These are phyloP conservation scores for Salarias fasciatus DNA, from an alignment of 2,797 vertebrate species.

Conservation along the genomic window DNA sequence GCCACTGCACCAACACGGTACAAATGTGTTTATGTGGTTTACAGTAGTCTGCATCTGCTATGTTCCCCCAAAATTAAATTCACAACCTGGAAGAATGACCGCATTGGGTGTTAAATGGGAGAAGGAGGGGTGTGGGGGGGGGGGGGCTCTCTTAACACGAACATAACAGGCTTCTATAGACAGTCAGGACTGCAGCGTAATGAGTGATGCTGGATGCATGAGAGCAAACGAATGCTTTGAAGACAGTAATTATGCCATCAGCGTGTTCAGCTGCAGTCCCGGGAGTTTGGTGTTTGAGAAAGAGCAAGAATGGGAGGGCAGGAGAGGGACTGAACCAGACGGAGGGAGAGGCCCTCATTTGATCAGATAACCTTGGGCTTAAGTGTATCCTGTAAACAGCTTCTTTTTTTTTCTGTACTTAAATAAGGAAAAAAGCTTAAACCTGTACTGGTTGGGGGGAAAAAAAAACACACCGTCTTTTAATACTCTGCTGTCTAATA, in stretches of 20 bases:
- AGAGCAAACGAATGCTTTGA: constrained; percentile 58
- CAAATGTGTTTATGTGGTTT: constrained; percentile 35
- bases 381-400: constrained; percentile 46
- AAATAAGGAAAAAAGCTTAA: constrained; percentile 12
- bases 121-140: constrained; percentile 10
- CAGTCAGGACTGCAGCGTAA: constrained; percentile 37
- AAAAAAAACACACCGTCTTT: constrained; percentile 33
- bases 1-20: constrained; percentile 24
- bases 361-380: constrained; percentile 56
- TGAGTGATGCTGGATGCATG: constrained; percentile 35
- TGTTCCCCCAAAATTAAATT: constrained; percentile 48
- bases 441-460: constrained; percentile 1
- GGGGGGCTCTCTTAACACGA: constrained; percentile 21
- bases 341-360: constrained; percentile 39
- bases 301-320: constrained; percentile 13
- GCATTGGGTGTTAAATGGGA: constrained; percentile 13
- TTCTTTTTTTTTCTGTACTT: constrained; percentile 43
- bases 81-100: constrained; percentile 32
- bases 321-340: constrained; percentile 22
- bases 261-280: constrained; percentile 50
- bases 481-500: constrained; percentile 11
- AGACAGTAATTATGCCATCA: constrained; percentile 65
- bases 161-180: constrained; percentile 23
- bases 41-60: constrained; percentile 37
- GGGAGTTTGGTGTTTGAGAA: constrained; percentile 48